phyloP scores from a whole-genome alignment of 2,113 vertebrate species.

The Steatornis caripensis region DNA sequence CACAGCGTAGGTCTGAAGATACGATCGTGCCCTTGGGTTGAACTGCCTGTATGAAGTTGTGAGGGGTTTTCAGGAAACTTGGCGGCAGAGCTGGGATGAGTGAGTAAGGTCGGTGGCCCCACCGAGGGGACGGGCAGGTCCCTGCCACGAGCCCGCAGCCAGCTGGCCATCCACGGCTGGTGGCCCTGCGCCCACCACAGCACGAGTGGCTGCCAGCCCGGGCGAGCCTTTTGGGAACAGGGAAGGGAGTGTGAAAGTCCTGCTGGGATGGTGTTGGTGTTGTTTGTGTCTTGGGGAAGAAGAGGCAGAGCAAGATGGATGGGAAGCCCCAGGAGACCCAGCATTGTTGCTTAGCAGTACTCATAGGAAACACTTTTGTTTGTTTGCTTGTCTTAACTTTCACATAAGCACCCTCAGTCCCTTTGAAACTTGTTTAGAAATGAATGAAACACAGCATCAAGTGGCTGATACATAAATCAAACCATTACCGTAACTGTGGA shows the following conservation, averaged over 20 bases:
- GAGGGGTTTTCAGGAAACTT: neutral
- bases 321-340: neutral
- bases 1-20: neutral
- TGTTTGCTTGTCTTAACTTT: neutral
- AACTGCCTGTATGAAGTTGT: neutral
- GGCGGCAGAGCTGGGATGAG: fast-evolving
- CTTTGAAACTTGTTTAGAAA: slow-evolving; percentile 39
- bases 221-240: fast-evolving
- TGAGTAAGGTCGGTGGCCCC: fast-evolving
- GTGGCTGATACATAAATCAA: slow-evolving; percentile 54
- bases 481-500: slow-evolving; percentile 63
- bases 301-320: neutral
- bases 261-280: fast-evolving
- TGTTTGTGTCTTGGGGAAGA: neutral
- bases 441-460: slow-evolving; percentile 46
- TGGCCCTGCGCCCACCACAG: fast-evolving
- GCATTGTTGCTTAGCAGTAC: neutral
- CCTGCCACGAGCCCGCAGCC: fast-evolving
- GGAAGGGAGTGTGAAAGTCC: neutral
- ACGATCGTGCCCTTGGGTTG: neutral
- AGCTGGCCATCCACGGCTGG: neutral
- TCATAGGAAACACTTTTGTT: neutral
- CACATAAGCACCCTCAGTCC: neutral
- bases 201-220: neutral
- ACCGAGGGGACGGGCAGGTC: neutral